These are phyloP conservation scores for Minunthozetes semirufus DNA, from an alignment of 2,888 invertebrate genomes.

Conservation along the genomic window DNA sequence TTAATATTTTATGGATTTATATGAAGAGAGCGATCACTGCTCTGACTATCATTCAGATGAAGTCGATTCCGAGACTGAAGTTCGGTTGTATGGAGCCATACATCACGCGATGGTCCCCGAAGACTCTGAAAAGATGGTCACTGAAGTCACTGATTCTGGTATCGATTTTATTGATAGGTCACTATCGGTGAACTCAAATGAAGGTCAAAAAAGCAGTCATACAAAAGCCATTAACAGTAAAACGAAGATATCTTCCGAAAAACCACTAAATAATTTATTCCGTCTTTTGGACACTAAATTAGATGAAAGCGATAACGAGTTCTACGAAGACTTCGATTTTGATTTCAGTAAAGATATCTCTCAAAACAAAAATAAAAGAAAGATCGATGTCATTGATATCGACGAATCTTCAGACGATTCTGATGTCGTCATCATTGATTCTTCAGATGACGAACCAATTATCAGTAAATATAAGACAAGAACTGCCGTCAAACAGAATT, in stretches of 20 bases:
- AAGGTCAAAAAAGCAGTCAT: too few relatives aligned
- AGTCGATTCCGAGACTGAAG: constrained; percentile 11
- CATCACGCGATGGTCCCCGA: not conserved
- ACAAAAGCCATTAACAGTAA: not conserved
- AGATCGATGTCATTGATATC: not conserved
- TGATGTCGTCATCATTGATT: constrained; percentile 6
- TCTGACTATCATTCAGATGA: constrained; percentile 11
- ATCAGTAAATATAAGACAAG: not conserved
- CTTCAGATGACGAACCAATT: not conserved
- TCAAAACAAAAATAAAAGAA: not conserved
- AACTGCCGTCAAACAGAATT: not conserved
- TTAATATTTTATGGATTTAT: not conserved
- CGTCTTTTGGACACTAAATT: not conserved
- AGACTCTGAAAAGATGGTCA: not conserved
- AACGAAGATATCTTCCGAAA: not conserved
- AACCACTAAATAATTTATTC: not conserved
- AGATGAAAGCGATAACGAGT: not conserved
- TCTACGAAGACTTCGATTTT: not conserved
- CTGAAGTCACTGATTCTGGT: not conserved
- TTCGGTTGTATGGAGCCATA: constrained; percentile 4
- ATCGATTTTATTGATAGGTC: too few relatives aligned
- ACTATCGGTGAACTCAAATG: too few relatives aligned
- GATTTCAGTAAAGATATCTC: not conserved
- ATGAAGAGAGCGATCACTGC: not conserved
- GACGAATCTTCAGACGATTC: constrained; percentile 18